phyloP scores from a whole-genome alignment of 1,140 invertebrate genomes.

The Rhopalosiphum maidis region DNA sequence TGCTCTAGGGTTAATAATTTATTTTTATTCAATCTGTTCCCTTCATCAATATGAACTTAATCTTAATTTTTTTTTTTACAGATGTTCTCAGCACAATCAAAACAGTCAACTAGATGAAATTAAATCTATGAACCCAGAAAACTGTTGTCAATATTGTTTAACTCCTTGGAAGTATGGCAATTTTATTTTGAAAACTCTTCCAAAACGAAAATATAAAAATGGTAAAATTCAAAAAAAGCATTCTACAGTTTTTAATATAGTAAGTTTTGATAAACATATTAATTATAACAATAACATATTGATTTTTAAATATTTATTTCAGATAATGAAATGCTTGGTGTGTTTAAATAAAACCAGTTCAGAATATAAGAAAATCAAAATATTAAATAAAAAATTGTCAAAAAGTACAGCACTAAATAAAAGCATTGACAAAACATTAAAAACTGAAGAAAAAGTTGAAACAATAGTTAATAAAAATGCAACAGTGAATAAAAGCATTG shows the following conservation, averaged over 20 bases:
- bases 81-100: conserved; percentile 17
- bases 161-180: conserved; percentile 10
- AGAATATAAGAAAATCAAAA: conserved; percentile 1
- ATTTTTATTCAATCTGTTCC: background rate
- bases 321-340: background rate
- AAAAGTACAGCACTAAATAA: background rate
- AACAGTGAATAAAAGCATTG: too few relatives aligned
- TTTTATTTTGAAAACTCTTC: conserved; percentile 17
- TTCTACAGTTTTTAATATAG: background rate
- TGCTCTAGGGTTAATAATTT: background rate
- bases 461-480: background rate
- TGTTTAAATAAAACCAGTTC: background rate
- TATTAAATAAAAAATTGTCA: background rate
- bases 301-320: background rate
- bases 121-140: background rate
- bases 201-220: background rate
- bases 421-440: background rate
- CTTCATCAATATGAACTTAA: background rate
- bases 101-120: background rate
- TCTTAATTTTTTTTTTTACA: background rate
- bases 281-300: background rate
- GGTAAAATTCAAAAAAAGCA: background rate
- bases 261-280: background rate
- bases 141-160: conserved; percentile 10
- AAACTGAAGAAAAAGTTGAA: background rate